phyloP scores from a whole-genome alignment of 2,797 vertebrate species.

The Rhinatrema bivittatum region DNA sequence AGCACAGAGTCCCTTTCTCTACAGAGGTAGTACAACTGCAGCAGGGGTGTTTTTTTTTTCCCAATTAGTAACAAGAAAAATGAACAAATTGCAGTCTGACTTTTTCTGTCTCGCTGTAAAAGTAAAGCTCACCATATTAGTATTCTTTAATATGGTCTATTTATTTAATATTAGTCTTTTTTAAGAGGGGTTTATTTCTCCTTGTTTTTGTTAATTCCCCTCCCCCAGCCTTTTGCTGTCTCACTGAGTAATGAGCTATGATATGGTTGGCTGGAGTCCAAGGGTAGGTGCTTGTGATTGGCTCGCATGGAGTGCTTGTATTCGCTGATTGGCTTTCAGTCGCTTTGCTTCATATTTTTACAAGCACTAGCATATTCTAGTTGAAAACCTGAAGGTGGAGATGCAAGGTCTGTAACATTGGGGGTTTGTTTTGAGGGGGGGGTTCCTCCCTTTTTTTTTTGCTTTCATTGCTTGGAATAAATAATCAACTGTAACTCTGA shows the following conservation, averaged over 20 bases:
- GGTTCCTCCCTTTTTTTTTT: background rate
- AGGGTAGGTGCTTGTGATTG: slow-evolving; percentile 42
- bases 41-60: accelerated
- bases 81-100: background rate
- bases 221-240: slow-evolving; percentile 22
- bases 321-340: slow-evolving; percentile 46
- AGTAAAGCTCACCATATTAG: background rate
- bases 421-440: background rate
- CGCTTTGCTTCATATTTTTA: slow-evolving; percentile 42
- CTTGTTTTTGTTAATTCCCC: too few relatives aligned
- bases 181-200: background rate
- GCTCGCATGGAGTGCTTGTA: slow-evolving; percentile 25
- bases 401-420: slow-evolving; percentile 66
- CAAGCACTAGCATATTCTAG: slow-evolving; percentile 48
- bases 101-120: background rate
- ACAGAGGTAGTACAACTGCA: background rate
- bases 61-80: background rate
- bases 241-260: slow-evolving; percentile 30
- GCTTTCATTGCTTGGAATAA: slow-evolving; percentile 31
- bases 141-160: background rate
- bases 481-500: background rate
- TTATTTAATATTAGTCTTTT: background rate
- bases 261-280: slow-evolving; percentile 49
- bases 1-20: accelerated
- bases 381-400: slow-evolving; percentile 53